Conservation (phyloP, 92 coral and sea anemone genomes). For the Bergia puertoricense region DNA sequence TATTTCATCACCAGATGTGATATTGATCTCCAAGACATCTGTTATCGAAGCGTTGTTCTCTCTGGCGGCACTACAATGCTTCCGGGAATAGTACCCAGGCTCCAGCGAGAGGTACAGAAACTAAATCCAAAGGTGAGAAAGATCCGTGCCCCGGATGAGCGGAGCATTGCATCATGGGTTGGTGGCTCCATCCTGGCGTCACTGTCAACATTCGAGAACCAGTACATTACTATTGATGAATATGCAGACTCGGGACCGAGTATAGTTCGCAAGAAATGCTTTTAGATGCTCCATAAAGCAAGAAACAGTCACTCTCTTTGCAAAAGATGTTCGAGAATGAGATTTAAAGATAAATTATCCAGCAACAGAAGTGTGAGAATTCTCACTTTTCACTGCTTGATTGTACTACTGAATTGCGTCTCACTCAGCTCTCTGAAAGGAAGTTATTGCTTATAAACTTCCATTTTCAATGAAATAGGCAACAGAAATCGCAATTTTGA, state of each 20-base stretch:
- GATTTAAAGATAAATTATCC: not conserved
- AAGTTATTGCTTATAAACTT: not conserved
- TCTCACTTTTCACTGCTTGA: not conserved
- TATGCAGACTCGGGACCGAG: conserved; percentile 86
- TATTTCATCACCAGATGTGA: conserved; percentile 64
- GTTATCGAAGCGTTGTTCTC: conserved; percentile 67
- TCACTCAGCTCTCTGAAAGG: not conserved
- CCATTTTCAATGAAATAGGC: not conserved
- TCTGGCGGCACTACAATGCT: conserved; percentile 93
- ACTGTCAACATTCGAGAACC: conserved; percentile 73
- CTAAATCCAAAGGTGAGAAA: conserved; percentile 70
- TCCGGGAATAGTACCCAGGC: conserved; percentile 79
- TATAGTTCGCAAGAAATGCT: conserved; percentile 87
- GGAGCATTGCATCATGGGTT: conserved; percentile 86
- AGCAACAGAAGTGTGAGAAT: not conserved
- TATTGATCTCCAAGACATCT: conserved; percentile 71
- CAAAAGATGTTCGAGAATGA: not conserved
- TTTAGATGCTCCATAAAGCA: conserved; percentile 32
- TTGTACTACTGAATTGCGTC: not conserved
- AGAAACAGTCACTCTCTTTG: not conserved
- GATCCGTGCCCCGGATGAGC: conserved; percentile 85
- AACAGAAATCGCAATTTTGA: too few relatives aligned
- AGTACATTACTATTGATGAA: conserved; percentile 89
- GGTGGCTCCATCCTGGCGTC: conserved; percentile 92
- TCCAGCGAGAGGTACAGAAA: conserved; percentile 73